Base-by-base conservation (phyloP, 2,888 invertebrate species). In the Oscheius myriophilus region DNA sequence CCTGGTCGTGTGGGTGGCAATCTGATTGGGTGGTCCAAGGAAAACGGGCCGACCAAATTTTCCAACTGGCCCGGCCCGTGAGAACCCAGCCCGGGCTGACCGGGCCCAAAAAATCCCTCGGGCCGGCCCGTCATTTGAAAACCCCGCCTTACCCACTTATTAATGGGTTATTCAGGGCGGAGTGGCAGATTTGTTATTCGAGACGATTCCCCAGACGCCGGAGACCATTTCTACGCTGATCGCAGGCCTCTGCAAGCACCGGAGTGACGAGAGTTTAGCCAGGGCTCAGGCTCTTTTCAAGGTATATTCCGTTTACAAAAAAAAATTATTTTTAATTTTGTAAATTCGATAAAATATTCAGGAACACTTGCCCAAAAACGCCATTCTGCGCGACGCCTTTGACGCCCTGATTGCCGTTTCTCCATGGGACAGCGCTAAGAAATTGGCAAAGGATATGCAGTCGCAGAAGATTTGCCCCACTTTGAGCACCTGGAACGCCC, bases 181-280 rank as follows among this genome's bases (percentile, higher is more conserved):
- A 33, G 64, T 81, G 11, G 81, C 80, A 2, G 83, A 83, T 66
- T 64, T 84, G 3, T 69, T 85, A 9, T 84, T 81, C 65, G 82
- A 82, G 61, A 75, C 74, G 11, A 55, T 84, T 23, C 79, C 79
- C 6, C 70, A 76, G 55, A 78, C 73, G n/a, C 71, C 76, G 0
- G 75, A 80, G 39, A 73, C 70, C 0, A 76, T 78, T 18, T 82
- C 84, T 0, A 75, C 76, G 3, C 71, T 85, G 73, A 83, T 85
- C 26, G 57, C 75, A n/a, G 81, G 72, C 7, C 52, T 84, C 16
- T 80, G 78, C 68, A 84, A 84, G 62, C 77, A 73, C 52, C 55
- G 61, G 1, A 61, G 71, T 33, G 55, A 67, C 23, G 51, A 49
- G 1, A 71, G 67, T 39, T 12, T 75, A 11, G 54, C 62, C 16